Conservation (phyloP, 1,140 invertebrate species). For the Eumeta japonica region DNA sequence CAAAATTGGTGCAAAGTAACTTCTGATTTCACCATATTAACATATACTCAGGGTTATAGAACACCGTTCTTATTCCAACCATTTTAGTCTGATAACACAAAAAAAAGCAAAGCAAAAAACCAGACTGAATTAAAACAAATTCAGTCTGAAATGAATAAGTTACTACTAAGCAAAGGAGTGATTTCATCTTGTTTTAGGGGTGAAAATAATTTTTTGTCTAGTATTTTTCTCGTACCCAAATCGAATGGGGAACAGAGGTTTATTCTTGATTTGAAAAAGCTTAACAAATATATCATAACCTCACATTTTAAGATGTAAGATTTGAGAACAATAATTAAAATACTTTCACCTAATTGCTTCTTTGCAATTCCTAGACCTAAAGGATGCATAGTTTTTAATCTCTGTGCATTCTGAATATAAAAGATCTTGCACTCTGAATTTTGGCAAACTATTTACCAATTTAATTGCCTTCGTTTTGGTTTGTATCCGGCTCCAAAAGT, state of each 20-base stretch:
- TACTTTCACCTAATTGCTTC: background rate
- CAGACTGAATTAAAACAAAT: no score
- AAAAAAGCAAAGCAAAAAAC: no score
- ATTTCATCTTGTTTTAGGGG: constrained; percentile 4
- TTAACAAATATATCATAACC: constrained; percentile 9
- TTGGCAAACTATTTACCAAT: no score
- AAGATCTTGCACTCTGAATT: no score
- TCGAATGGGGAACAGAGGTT: constrained; percentile 8
- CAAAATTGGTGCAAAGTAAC: constrained; percentile 2
- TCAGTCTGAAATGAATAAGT: background rate
- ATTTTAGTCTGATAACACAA: background rate
- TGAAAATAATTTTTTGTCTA: constrained; percentile 11
- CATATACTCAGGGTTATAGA: constrained; percentile 4
- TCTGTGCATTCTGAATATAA: constrained; percentile 3
- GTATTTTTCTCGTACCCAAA: constrained; percentile 9
- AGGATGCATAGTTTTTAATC: no score
- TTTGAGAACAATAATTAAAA: constrained; percentile 7
- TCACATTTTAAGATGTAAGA: constrained; percentile 13
- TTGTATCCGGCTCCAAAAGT: constrained; percentile 6
- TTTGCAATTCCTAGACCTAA: no score
- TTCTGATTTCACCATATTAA: no score
- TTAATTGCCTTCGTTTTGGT: constrained; percentile 10
- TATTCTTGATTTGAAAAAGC: constrained; percentile 10
- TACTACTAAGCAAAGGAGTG: constrained; percentile 6
- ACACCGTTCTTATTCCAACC: background rate